phyloP scores from a whole-genome alignment of 2,888 invertebrate species.

The Anthrax anthrax region DNA sequence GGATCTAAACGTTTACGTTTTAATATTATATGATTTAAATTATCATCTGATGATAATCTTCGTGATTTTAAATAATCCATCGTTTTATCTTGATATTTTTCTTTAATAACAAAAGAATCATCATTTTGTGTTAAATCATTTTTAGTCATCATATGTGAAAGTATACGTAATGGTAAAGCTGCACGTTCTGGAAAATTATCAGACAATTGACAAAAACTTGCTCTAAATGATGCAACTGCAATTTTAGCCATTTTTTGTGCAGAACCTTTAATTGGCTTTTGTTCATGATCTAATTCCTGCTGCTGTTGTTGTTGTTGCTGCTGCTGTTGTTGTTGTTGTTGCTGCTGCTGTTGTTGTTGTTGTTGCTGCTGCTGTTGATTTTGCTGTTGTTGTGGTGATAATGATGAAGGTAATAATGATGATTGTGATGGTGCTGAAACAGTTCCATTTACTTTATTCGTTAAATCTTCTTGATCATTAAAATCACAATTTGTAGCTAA shows the following conservation, averaged over 20 bases:
- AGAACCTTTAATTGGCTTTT: constrained; percentile 16
- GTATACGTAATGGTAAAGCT: constrained; percentile 25
- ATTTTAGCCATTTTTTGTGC: constrained; percentile 19
- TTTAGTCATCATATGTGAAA: background rate
- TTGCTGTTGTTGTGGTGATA: background rate
- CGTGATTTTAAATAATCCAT: background rate
- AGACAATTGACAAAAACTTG: constrained; percentile 26
- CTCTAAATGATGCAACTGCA: constrained; percentile 23
- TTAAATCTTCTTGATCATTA: background rate
- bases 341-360: too few relatives aligned
- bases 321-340: background rate
- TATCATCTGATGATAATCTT: constrained; percentile 4
- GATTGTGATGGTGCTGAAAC: background rate
- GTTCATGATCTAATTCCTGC: too few relatives aligned
- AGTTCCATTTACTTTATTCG: background rate
- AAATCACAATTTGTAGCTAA: background rate
- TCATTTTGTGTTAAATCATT: background rate
- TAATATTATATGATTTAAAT: background rate
- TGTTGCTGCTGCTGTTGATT: too few relatives aligned
- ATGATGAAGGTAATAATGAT: background rate
- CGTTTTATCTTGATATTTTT: background rate
- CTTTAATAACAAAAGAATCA: background rate
- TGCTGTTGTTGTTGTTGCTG: background rate
- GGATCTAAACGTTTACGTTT: constrained; percentile 2
- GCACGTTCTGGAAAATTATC: constrained; percentile 28